Base-by-base conservation (phyloP, 2,888 invertebrate species). In the Ceramica pisi region DNA sequence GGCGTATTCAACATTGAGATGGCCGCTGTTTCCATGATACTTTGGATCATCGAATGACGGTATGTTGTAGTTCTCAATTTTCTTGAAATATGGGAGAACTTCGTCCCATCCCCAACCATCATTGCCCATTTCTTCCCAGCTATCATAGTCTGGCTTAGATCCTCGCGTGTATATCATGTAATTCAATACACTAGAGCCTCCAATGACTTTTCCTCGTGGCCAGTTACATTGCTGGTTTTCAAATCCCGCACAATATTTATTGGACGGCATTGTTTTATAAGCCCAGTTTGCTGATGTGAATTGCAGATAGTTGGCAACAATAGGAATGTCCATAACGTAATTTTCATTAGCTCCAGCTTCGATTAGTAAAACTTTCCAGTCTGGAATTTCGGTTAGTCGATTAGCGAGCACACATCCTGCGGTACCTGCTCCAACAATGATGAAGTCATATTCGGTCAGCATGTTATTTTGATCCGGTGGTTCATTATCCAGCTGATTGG, bases 191-290 rank as follows among this genome's bases (percentile, higher is more conserved):
- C 98, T 98, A 12, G 97, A 97, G 2, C 98, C 98, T 9, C 98
- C 98, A 88, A 98, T 96, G 0, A 98, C 98, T 91, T 98, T 98
- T 5, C 98, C 98, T 75, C 98, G 94, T 0, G 98, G 98, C 97
- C 97, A 98, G 83, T 97, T 97, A 90, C 98, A 98, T 75, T 97
- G 97, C 80, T 96, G 96, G 81, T 98, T 97, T 80, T 97, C 97
- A 96, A 98, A 97, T 9, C 98, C 98, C 31, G 97, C 95, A 87
- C 98, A 98, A 81, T 97, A 97, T 66, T 94, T 96, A 56, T 96
- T 95, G 19, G 98, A 98, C 0, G 98, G 97, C 89, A 97, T 97
- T 0, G 98, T 98, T 88, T 97, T 97, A 91, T 98, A 98, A 80
- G 96, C 97, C 98, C 98, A 98, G 89, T 98, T 98, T 57, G 97